Evolutionary conservation across 2,888 invertebrate genomes (phyloP).

Genomic region (Strigamia transsilvanica): DNA sequence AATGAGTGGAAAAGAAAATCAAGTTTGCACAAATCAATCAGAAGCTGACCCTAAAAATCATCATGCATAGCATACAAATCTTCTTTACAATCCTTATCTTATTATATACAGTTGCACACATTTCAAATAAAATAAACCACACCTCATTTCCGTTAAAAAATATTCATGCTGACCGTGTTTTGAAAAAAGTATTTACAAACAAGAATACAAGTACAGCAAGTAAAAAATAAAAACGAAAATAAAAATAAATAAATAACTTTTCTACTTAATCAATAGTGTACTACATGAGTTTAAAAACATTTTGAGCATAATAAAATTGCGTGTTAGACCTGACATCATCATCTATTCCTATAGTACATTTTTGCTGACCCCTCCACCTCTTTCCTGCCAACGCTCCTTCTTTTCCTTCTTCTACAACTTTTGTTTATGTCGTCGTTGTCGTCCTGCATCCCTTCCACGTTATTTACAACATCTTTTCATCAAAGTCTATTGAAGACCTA

Average conservation of each 20-base stretch:
- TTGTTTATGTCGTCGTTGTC: conserved; percentile 26
- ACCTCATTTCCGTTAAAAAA: neutral
- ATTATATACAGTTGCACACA: neutral
- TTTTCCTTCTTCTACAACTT: conserved; percentile 22
- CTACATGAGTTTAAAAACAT: conserved; percentile 10
- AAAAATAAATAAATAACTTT: conserved; percentile 9
- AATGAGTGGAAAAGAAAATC: conserved; percentile 21
- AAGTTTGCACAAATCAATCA: conserved; percentile 21
- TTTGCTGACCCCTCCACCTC: neutral
- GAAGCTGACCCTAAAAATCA: conserved; percentile 14
- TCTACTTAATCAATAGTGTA: neutral
- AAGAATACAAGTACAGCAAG: neutral
- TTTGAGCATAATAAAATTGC: neutral
- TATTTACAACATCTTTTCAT: conserved; percentile 30
- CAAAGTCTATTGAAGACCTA: conserved; percentile 21
- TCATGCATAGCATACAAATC: conserved; percentile 2
- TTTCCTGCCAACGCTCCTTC: conserved; percentile 20
- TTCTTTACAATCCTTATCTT: neutral
- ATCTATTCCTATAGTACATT: conserved; percentile 11
- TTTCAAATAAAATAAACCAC: neutral
- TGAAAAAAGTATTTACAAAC: neutral
- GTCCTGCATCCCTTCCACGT: conserved; percentile 3
- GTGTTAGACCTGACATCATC: conserved; percentile 16
- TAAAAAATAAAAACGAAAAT: neutral
- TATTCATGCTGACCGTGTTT: too few relatives aligned